Percentiles rank a stretch among this genome's conserved stretches.
Conservation (phyloP, 1,140 invertebrate genomes). For the Lepidotrigona ventralis region DNA sequence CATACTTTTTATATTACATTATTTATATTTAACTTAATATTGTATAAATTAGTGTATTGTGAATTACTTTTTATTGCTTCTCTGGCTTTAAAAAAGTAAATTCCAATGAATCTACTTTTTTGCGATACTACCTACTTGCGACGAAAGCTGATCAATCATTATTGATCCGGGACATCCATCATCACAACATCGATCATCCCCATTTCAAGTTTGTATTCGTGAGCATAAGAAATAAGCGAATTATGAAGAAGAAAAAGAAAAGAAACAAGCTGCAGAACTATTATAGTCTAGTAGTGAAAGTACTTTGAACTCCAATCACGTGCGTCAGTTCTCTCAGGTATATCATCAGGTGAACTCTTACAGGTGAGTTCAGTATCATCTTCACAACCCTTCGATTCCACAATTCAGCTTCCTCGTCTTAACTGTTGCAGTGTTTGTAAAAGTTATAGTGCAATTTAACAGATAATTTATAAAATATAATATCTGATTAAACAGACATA, state of each 20-base stretch:
- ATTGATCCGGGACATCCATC: constrained; percentile 3
- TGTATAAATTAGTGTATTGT: neutral
- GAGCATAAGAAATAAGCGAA: neutral
- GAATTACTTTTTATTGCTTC: neutral
- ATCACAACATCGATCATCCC: neutral
- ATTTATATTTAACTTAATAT: neutral
- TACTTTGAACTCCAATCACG: constrained; percentile 69
- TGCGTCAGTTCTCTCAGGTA: constrained; percentile 72
- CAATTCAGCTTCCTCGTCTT: neutral
- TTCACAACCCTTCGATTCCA: constrained; percentile 69
- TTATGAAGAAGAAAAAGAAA: constrained; percentile 29
- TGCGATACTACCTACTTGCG: neutral
- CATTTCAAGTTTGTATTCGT: neutral
- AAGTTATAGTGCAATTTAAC: neutral
- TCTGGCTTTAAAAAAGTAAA: constrained; percentile 10
- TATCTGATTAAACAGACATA: neutral
- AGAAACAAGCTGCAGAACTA: constrained; percentile 19
- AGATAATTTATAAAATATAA: neutral
- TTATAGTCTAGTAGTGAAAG: constrained; percentile 69
- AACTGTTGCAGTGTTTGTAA: neutral
- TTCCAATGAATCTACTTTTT: neutral
- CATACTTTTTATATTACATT: neutral
- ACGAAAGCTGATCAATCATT: neutral
- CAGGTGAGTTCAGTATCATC: constrained; percentile 72
- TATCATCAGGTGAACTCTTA: constrained; percentile 68